Percentiles rank a stretch among this genome's conserved stretches.
phyloP scores from a whole-genome alignment of 2,113 vertebrate species.

The Puffinus mauretanicus region DNA sequence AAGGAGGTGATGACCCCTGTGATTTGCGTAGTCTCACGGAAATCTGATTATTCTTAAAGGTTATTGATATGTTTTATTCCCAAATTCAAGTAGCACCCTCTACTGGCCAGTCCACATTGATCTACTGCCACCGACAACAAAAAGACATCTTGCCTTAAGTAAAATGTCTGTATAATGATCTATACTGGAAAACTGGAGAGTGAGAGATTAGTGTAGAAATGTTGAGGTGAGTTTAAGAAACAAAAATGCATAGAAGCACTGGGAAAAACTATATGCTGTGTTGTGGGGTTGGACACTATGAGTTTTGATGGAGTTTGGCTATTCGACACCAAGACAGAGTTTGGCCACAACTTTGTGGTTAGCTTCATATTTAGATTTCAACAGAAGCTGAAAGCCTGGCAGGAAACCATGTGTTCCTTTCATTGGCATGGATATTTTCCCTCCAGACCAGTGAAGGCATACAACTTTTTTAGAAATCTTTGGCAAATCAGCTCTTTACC shows the following conservation, averaged over 20 bases:
- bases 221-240: neutral
- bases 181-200: neutral
- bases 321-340: neutral
- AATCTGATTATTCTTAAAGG: neutral
- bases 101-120: neutral
- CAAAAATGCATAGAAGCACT: neutral
- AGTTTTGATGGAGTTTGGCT: neutral
- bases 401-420: neutral
- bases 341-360: neutral
- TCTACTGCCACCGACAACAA: neutral
- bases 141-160: neutral
- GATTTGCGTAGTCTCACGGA: neutral
- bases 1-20: neutral
- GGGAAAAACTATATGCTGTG: neutral
- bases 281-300: neutral
- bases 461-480: neutral
- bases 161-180: neutral
- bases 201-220: neutral
- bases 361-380: neutral
- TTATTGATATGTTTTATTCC: neutral
- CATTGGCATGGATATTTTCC: neutral
- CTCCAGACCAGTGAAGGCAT: neutral
- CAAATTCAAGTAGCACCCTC: slow-evolving; percentile 20
- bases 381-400: neutral
- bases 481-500: neutral